Evolutionary conservation across 2,113 vertebrate species (phyloP).

Genomic region (Tachycineta bicolor): DNA sequence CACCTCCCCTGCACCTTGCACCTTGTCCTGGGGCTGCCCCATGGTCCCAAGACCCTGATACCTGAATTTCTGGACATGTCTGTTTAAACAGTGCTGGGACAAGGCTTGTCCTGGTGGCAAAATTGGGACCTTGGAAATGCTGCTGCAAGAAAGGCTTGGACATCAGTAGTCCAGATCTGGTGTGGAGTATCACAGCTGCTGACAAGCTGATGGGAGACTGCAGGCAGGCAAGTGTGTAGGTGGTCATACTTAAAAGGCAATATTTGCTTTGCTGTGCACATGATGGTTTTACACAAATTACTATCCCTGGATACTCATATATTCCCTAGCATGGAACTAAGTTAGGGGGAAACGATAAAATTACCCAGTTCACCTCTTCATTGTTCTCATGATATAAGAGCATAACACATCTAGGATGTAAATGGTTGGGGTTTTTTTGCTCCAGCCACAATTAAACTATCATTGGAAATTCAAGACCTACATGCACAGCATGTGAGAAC

Average conservation of each 20-base stretch:
- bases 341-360: neutral
- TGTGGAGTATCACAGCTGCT: neutral
- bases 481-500: neutral
- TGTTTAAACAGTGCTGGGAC: neutral
- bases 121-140: neutral
- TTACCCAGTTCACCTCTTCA: neutral
- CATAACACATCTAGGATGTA: neutral
- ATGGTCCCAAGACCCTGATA: rapidly evolving
- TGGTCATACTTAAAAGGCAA: neutral
- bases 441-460: neutral
- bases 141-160: neutral
- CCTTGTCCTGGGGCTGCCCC: neutral
- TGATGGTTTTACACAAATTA: neutral
- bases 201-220: neutral
- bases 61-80: neutral
- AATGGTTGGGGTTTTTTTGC: neutral
- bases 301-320: neutral
- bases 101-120: neutral
- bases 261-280: neutral
- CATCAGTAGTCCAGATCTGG: neutral
- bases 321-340: neutral
- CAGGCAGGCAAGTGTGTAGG: neutral
- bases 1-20: neutral
- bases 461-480: neutral
- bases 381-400: neutral